These are phyloP conservation scores for Craseonycteris thonglongyai DNA, from an alignment of 2,113 vertebrate genomes.

Conservation along the genomic window DNA sequence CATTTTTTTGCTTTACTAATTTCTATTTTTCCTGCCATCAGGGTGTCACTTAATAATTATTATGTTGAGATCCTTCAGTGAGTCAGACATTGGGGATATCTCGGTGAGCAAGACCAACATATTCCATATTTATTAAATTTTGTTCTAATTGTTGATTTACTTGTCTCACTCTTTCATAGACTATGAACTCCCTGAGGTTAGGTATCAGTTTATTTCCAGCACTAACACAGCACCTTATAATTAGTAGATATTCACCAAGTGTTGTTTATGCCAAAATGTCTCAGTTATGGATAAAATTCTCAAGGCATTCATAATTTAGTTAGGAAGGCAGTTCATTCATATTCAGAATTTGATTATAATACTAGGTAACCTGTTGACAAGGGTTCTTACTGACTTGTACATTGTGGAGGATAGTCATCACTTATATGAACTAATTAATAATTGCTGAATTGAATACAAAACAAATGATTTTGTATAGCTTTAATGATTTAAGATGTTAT, in stretches of 20 bases:
- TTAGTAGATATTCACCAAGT: not conserved
- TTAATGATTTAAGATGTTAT: not conserved
- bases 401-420: not conserved
- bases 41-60: not conserved
- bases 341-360: not conserved
- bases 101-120: not conserved
- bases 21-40: not conserved
- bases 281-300: not conserved
- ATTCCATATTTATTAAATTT: not conserved
- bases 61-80: not conserved
- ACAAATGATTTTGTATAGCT: not conserved
- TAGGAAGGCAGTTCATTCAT: constrained; percentile 1
- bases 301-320: not conserved
- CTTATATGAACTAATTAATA: not conserved
- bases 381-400: not conserved
- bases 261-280: not conserved
- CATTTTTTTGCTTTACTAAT: not conserved
- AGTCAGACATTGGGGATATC: not conserved
- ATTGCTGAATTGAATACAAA: constrained; percentile 1
- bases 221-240: not conserved
- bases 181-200: not conserved
- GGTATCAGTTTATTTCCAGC: not conserved
- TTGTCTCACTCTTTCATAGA: not conserved
- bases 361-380: not conserved
- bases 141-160: not conserved